These are phyloP conservation scores for Yponomeuta plumbellus DNA, from an alignment of 2,888 invertebrate species.

Conservation along the genomic window DNA sequence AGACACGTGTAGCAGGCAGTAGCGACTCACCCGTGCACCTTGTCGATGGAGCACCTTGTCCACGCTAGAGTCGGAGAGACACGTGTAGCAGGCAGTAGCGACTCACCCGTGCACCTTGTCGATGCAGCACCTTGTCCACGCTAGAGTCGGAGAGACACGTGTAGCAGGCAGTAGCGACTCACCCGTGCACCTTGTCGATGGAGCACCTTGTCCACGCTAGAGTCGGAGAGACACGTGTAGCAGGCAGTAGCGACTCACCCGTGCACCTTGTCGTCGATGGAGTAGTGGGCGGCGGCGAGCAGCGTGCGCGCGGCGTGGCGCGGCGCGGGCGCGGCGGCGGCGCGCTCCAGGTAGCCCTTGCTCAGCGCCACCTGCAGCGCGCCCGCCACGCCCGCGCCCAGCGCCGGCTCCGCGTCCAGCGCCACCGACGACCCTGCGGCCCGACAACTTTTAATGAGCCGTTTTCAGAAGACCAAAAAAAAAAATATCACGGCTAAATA, in stretches of 20 bases:
- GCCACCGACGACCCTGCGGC: conserved; percentile 56
- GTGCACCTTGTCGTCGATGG: conserved; percentile 72
- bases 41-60: no score
- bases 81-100: neutral
- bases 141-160: no score
- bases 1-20: neutral
- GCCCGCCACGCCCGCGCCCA: conserved; percentile 93
- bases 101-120: conserved; percentile 78
- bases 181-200: neutral
- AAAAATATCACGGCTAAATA: no score
- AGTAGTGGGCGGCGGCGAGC: conserved; percentile 39
- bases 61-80: no score
- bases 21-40: neutral
- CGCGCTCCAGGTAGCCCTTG: conserved; percentile 94
- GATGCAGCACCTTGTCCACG: no score
- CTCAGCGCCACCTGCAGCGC: conserved; percentile 93
- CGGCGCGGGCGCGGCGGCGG: conserved; percentile 80
- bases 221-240: neutral
- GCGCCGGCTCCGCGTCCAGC: conserved; percentile 94
- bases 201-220: neutral
- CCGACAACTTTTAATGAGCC: no score
- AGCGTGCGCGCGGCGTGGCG: conserved; percentile 55
- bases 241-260: conserved; percentile 42
- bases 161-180: neutral
- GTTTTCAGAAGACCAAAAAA: no score